Percentiles rank a stretch among this genome's conserved stretches.
These are phyloP conservation scores for Atta cephalotes DNA, from an alignment of 1,140 invertebrate genomes.

Conservation along the genomic window DNA sequence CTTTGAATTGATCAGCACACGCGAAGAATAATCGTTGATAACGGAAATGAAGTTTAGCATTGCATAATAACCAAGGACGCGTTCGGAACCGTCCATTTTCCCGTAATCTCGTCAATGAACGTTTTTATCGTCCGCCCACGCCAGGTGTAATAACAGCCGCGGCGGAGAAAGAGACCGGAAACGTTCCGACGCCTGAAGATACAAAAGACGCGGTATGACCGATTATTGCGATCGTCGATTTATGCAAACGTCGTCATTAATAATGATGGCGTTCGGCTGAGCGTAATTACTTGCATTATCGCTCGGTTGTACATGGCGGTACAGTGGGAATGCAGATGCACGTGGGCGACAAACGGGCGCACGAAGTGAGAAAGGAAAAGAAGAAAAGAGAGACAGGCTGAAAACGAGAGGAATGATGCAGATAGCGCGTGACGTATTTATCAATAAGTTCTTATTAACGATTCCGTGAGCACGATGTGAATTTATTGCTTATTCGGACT, in stretches of 20 bases:
- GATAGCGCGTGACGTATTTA: conserved; percentile 61
- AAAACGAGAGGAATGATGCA: not conserved
- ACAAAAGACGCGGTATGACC: conserved; percentile 16
- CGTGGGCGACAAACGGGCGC: conserved; percentile 66
- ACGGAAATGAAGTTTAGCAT: not conserved
- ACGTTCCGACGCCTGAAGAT: conserved; percentile 6
- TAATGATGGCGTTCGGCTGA: conserved; percentile 66
- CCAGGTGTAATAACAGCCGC: conserved; percentile 14
- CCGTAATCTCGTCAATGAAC: conserved; percentile 22
- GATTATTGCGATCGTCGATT: conserved; percentile 70
- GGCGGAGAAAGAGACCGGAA: not conserved
- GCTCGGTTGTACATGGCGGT: conserved; percentile 46
- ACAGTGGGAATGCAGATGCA: conserved; percentile 58
- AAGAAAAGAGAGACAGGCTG: not conserved
- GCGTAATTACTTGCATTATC: conserved; percentile 77
- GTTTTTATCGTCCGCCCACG: conserved; percentile 33
- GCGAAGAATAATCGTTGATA: not conserved
- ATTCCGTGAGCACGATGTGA: conserved; percentile 8
- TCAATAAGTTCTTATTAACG: conserved; percentile 67
- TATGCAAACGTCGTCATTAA: conserved; percentile 74
- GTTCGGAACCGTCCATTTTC: conserved; percentile 3
- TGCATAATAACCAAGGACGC: conserved; percentile 25
- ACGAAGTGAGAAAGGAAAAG: not conserved
- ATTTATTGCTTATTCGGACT: conserved; percentile 6
- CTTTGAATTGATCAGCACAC: not conserved